Evolutionary conservation across 1,140 invertebrate genomes (phyloP), one percentile per base, ranked within the genome.

Genomic region (Mesaphorura yosii): DNA sequence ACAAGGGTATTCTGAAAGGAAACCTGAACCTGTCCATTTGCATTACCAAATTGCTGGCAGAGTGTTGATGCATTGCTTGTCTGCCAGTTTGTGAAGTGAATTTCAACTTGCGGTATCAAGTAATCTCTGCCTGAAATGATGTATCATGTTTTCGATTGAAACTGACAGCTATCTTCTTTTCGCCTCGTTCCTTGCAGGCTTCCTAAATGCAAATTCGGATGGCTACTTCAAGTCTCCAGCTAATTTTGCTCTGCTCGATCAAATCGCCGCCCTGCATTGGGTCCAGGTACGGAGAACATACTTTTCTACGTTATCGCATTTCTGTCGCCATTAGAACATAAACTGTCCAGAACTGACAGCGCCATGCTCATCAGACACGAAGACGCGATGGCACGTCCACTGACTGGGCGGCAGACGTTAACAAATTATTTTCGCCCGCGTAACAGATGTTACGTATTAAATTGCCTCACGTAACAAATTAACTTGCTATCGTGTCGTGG

Each of bases 191-290:
- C 58, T 48, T 59, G 59, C 74, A 91, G 87, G 86, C 62, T 91
- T 91, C 71, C 74, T 89, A 48, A 90, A 89, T 67, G 83, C 85
- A 58, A 87, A 88, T 63, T 82, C 84, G 10, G 86, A 91, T 70
- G 79, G 81, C 29, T 82, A 82, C 68, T 78, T 82, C 51, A 79
- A 79, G 58, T 86, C 79, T 38, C 87, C 84, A 58, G 87, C 86
- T 17, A 96, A 97, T 75, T 92, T 93, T 67, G 92, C 90, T 1
- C 76, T 95, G 17, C 49, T 63, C n/a, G 61, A 63, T 47, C 51
- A 55, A 53, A 59, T 63, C 47, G 61, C 55, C 0, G 87, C 86
- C 0, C 69, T 92, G 14, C 76, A 87, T 55, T 93, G 88, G 88
- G 76, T 95, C 29, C 81, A 84, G 51, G 69, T 73, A 53, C 74